phyloP scores from a whole-genome alignment of 2,113 vertebrate genomes.

The Solea solea region DNA sequence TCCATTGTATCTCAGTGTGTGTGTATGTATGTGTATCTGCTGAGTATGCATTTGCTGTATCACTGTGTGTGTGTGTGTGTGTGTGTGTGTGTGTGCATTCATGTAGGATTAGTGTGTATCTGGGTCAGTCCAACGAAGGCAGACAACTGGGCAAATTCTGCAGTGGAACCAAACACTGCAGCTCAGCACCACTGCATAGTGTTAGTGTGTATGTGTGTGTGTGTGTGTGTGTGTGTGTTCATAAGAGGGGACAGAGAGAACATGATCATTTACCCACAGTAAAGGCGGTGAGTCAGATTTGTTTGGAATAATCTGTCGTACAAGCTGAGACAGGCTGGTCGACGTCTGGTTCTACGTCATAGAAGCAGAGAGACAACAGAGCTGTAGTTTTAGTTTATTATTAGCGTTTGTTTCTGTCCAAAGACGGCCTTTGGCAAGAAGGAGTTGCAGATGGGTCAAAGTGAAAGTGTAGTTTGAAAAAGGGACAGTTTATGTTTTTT shows the following conservation, averaged over 20 bases:
- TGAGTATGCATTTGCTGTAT: too few relatives aligned
- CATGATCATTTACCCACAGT: constrained; percentile 8
- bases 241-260: neutral
- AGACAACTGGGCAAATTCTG: constrained; percentile 63
- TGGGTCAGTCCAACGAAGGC: constrained; percentile 65
- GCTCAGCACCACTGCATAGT: constrained; percentile 50
- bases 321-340: neutral
- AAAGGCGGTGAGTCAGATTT: neutral
- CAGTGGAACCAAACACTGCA: constrained; percentile 58
- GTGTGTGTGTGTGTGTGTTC: constrained; percentile 9
- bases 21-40: too few relatives aligned
- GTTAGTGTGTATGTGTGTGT: constrained; percentile 10
- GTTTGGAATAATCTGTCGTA: neutral
- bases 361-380: constrained; percentile 16
- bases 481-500: too few relatives aligned
- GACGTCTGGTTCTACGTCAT: constrained; percentile 22
- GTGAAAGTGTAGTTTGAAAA: too few relatives aligned
- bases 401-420: neutral
- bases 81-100: constrained; percentile 1
- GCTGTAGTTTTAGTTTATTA: neutral
- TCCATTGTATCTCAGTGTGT: too few relatives aligned
- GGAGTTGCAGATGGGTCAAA: too few relatives aligned
- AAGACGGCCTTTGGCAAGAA: neutral
- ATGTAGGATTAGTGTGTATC: constrained; percentile 67
- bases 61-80: too few relatives aligned